Evolutionary conservation across 2,888 invertebrate genomes (phyloP), one percentile per base, ranked within the genome.

Genomic region (Prosapia bicincta): DNA sequence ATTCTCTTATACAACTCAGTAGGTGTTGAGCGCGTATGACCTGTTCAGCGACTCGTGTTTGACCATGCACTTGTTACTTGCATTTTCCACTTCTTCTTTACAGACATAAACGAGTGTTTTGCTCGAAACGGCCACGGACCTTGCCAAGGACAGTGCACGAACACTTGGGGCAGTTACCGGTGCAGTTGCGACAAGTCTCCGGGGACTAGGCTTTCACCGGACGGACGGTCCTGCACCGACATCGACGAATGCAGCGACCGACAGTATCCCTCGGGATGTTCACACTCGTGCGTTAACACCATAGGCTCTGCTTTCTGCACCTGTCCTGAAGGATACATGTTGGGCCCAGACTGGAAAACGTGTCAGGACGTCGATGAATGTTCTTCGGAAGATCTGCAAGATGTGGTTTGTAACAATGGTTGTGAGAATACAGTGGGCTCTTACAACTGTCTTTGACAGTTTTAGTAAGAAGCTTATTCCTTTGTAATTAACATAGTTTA

Each of bases 81-180:
- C 9, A 30, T 30, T 30, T 30, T 30, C 9, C n/a, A n/a, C n/a
- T n/a, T n/a, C n/a, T n/a, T n/a, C n/a, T n/a, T n/a, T 23, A 78
- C 83, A 87, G 89, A 90, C 83, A 85, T 89, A 79, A 88, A 90
- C 83, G 90, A 90, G 83, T 90, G 90, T 81, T 84, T 88, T 28
- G 83, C 88, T 80, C 87, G 89, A 81, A 90, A 89, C 82, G 90
- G 90, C 24, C 88, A 86, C 80, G 90, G 90, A 7, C 90, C 90
- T 15, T 91, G 91, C 82, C 89, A 91, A 83, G 90, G 89, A 80
- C 85, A 85, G 66, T 91, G 91, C 83, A 83, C 83, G 78, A 91
- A 91, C 83, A 86, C 86, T 38, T 85, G 86, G 81, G 90, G 90
- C 66, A 85, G 87, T 78, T 90, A 89, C 84, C 83, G 83, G 78